These are phyloP conservation scores for Siniperca knerii DNA, from an alignment of 2,113 vertebrate species.

Conservation along the genomic window DNA sequence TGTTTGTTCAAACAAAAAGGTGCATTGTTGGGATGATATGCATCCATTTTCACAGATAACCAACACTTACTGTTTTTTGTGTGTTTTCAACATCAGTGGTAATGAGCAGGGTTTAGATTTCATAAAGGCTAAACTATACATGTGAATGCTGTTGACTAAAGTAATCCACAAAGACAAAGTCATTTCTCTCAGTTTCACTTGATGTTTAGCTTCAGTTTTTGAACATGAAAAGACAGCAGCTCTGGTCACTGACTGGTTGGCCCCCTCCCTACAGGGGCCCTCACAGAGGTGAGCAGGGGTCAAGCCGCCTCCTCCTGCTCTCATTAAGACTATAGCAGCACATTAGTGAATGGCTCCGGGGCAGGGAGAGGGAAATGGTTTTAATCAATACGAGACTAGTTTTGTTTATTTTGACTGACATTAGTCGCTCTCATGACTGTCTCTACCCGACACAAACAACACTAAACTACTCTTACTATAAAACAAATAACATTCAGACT, in stretches of 20 bases:
- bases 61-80: too few species aligned
- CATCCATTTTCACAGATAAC: too few species aligned
- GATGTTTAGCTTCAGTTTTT: conserved; percentile 20
- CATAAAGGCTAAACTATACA: background rate
- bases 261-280: conserved; percentile 55
- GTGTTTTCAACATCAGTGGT: background rate
- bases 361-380: conserved; percentile 57
- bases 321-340: conserved; percentile 77
- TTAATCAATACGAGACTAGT: conserved; percentile 63
- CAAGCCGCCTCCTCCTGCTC: conserved; percentile 64
- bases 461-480: background rate
- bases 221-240: conserved; percentile 50
- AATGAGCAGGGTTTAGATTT: background rate
- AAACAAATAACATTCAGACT: background rate
- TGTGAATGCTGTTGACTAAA: background rate
- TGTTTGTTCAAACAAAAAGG: too few species aligned
- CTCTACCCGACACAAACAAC: background rate
- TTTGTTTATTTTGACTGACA: conserved; percentile 68
- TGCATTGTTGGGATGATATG: too few species aligned
- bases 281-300: conserved; percentile 65
- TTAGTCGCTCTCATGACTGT: conserved; percentile 7
- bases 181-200: conserved; percentile 40
- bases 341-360: conserved; percentile 69
- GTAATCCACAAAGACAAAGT: background rate
- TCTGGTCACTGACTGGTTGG: conserved; percentile 42